phyloP scores from a whole-genome alignment of 2,888 invertebrate genomes.

The Tetranychus piercei region DNA sequence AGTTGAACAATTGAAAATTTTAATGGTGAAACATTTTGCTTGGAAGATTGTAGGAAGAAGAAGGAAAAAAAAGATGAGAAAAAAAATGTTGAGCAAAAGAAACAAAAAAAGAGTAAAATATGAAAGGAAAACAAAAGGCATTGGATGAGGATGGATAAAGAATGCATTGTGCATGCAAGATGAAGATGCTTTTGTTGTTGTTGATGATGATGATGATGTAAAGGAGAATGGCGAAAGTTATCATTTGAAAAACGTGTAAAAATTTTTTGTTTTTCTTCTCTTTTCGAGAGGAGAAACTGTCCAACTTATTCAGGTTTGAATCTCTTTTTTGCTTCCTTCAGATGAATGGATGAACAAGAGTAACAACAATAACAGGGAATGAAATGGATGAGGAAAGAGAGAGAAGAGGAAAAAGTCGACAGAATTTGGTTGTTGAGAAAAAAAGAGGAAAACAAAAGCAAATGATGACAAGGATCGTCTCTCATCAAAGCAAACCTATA shows the following conservation, averaged over 20 bases:
- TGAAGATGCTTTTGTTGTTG: not conserved
- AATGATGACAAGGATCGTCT: not conserved
- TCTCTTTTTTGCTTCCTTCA: too few species aligned
- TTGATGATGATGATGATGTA: not conserved
- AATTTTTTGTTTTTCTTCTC: constrained; percentile 6
- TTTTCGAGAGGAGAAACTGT: not conserved
- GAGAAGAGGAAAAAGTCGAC: not conserved
- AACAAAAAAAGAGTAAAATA: not conserved
- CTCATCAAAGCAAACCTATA: not conserved
- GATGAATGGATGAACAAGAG: too few species aligned
- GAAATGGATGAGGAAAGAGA: not conserved
- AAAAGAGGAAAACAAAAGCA: not conserved
- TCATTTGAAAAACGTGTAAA: not conserved
- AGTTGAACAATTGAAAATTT: constrained; percentile 3
- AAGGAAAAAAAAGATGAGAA: not conserved
- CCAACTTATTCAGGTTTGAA: not conserved
- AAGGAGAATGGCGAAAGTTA: not conserved
- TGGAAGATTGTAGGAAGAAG: not conserved
- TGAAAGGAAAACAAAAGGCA: not conserved
- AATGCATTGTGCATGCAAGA: not conserved
- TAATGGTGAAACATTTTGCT: not conserved
- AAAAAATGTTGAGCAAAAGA: not conserved
- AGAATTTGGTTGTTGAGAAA: not conserved
- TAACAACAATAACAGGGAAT: too few species aligned
- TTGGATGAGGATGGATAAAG: not conserved